A percentile compares a stretch with the other conserved stretches of the same genome.
Conservation (phyloP, 2,888 invertebrate genomes). For the Polymixis lichenea region DNA sequence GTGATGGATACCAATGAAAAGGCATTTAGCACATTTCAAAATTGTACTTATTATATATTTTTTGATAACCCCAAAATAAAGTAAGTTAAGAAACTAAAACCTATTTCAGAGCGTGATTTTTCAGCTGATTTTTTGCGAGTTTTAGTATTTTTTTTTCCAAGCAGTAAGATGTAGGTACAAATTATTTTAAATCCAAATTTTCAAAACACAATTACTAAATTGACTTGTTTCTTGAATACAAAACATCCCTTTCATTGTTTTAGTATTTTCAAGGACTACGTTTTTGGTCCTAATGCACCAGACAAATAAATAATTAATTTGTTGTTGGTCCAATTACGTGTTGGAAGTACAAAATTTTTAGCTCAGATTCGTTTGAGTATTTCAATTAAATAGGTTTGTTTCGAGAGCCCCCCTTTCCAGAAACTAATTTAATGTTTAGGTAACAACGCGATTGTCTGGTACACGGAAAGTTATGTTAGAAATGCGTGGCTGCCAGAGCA, state of each 20-base stretch:
- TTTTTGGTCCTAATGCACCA: conserved; percentile 21
- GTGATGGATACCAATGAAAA: too few relatives aligned
- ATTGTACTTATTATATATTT: too few relatives aligned
- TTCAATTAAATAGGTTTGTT: conserved; percentile 54
- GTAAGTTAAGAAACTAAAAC: too few relatives aligned
- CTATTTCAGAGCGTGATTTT: too few relatives aligned
- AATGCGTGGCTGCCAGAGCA: conserved; percentile 1
- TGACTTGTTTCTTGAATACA: conserved; percentile 14
- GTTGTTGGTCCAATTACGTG: conserved; percentile 44
- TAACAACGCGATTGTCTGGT: conserved; percentile 28
- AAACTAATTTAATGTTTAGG: conserved; percentile 49
- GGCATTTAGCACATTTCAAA: too few relatives aligned
- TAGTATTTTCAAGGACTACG: conserved; percentile 20
- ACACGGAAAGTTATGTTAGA: neutral
- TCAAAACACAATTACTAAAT: conserved; percentile 14
- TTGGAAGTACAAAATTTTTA: conserved; percentile 24
- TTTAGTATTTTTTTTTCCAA: neutral
- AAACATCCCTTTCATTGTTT: conserved; percentile 7
- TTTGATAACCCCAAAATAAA: too few relatives aligned
- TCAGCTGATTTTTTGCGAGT: too few relatives aligned
- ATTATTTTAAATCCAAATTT: neutral
- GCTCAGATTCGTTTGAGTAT: conserved; percentile 49
- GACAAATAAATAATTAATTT: conserved; percentile 45
- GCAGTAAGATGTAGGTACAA: neutral
- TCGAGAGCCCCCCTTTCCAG: conserved; percentile 36